Evolutionary conservation across 2,888 invertebrate genomes (phyloP), one percentile per base, ranked within the genome.

Genomic region (Heliconius hortense): DNA sequence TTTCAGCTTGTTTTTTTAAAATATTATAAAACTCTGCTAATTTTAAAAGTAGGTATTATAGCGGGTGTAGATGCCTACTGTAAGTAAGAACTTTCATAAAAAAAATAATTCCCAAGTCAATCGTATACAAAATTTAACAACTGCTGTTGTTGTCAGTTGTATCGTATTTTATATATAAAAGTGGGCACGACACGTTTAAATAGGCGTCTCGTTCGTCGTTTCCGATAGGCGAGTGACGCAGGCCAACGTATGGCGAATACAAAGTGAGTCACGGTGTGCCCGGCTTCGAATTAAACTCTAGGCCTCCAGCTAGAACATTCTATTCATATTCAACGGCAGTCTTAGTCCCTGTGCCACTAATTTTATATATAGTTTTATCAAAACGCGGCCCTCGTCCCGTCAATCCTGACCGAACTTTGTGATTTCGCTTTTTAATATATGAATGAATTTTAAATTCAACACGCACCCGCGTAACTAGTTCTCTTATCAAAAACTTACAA

Each of bases 151-250:
- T 31, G 48, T 53, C 15, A 56, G 31, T 35, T 5, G 35, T 59
- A 71, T 59, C 11, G 35, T 59, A 71, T 59, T 59, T 35, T 71
- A 69, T 67, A 73, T 73, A 74, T 77, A 78, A 78, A 75, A 81
- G 76, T 83, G 84, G 84, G 70, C 80, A 78, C 79, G 81, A 81
- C 80, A 75, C 85, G 90, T 90, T 90, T 89, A 88, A 90, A 90
- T 89, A 88, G 83, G 84, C 85, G 84, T 84, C 84, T 82, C 84
- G 84, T 89, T 87, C 88, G 90, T 91, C 86, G 91, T 90, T 93
- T 94, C 93, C 93, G 89, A 93, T 90, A 88, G 90, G 82, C 88
- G 86, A 86, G 88, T 92, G 92, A 90, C 91, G 90, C 88, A 87
- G 85, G 76, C 78, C 82, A 82, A 87, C 89, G 87, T 82, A 83